phyloP scores from a whole-genome alignment of 1,140 invertebrate genomes.

The Ditylenchus dipsaci region DNA sequence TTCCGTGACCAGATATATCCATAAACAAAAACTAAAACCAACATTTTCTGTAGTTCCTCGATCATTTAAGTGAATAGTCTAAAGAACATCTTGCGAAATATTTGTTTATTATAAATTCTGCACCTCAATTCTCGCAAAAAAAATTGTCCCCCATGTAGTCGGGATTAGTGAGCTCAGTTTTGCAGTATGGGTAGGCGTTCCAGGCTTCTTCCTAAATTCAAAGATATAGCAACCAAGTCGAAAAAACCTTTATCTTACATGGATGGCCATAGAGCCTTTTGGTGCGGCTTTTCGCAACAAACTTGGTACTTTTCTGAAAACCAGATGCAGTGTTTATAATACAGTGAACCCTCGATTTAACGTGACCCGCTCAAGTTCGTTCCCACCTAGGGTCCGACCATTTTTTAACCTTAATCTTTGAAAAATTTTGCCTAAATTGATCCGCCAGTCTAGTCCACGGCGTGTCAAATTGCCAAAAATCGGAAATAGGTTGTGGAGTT shows the following conservation, averaged over 20 bases:
- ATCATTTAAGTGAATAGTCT: constrained; percentile 86
- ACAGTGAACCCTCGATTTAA: too few relatives aligned
- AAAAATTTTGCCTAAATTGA: too few relatives aligned
- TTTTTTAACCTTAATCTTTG: too few relatives aligned
- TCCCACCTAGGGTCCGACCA: too few relatives aligned
- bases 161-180: constrained; percentile 78
- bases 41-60: constrained; percentile 78
- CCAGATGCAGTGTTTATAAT: not conserved
- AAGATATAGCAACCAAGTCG: too few relatives aligned
- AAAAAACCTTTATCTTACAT: constrained; percentile 62
- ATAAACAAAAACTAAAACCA: constrained; percentile 59
- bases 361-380: too few relatives aligned
- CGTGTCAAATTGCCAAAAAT: too few relatives aligned
- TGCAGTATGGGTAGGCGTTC: constrained; percentile 99
- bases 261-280: constrained; percentile 90
- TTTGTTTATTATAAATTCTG: not conserved
- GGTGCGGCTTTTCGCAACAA: constrained; percentile 83
- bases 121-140: constrained; percentile 79
- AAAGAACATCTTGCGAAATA: constrained; percentile 77
- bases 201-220: constrained; percentile 76
- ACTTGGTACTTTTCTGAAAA: constrained; percentile 60
- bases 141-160: constrained; percentile 99
- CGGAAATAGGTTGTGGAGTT: too few relatives aligned
- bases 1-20: too few relatives aligned
- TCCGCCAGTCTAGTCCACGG: too few relatives aligned